These are phyloP conservation scores for Drosophila nigrodunni DNA, from an alignment of 1,140 invertebrate genomes.

Conservation along the genomic window DNA sequence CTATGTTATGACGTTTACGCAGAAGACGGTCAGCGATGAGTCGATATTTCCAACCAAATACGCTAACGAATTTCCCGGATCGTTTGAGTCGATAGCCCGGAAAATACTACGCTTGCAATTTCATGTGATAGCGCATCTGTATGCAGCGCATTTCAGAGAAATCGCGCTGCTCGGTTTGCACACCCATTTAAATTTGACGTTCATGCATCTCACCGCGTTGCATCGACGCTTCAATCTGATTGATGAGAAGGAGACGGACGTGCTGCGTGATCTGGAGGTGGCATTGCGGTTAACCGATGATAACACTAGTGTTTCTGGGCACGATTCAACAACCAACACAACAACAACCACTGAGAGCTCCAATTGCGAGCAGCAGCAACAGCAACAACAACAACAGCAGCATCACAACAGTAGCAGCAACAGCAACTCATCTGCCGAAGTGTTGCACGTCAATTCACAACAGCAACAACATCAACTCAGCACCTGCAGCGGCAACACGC, in stretches of 20 bases:
- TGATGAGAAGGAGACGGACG: conserved; percentile 97
- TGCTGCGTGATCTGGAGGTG: conserved; percentile 93
- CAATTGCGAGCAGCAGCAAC: conserved; percentile 23
- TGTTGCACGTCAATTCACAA: conserved; percentile 29
- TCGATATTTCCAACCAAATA: conserved; percentile 99
- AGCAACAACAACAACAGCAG: conserved; percentile 27
- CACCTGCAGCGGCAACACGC: conserved; percentile 43
- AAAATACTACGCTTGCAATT: conserved; percentile 98
- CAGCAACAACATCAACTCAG: conserved; percentile 21
- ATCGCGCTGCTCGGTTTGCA: conserved; percentile 96
- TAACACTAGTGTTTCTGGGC: conserved; percentile 42
- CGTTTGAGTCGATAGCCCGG: conserved; percentile 97
- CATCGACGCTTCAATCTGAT: conserved; percentile 96
- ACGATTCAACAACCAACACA: conserved; percentile 31
- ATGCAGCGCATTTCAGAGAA: conserved; percentile 98
- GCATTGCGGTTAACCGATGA: conserved; percentile 88
- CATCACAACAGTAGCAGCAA: conserved; percentile 55
- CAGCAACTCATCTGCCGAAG: conserved; percentile 51
- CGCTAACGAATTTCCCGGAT: conserved; percentile 97
- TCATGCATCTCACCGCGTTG: conserved; percentile 96
- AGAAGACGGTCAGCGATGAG: conserved; percentile 98
- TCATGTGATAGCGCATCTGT: conserved; percentile 98
- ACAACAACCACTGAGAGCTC: background rate
- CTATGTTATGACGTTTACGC: conserved; percentile 99
- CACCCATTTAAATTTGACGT: conserved; percentile 97